Evolutionary conservation across 1,140 invertebrate genomes (phyloP), one percentile per base, ranked within the genome.

Genomic region (Lerema accius): DNA sequence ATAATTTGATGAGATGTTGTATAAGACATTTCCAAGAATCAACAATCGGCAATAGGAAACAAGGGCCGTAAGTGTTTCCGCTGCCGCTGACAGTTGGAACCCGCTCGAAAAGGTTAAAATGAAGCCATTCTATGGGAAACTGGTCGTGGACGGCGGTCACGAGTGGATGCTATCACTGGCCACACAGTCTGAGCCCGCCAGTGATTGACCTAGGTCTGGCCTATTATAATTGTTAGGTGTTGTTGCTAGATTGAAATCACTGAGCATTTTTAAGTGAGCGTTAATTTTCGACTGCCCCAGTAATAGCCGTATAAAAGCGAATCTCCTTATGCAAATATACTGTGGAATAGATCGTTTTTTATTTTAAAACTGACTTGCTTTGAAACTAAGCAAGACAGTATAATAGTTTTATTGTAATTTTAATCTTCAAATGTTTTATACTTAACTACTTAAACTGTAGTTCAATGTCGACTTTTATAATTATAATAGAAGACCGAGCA

Each of bases 61-160:
- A 26, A 26, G 11, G 10, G 1, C 48, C 32, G 26, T 50, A 37
- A 40, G 35, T 40, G 50, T 40, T 53, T 53, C 50, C 50, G 50
- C 46, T 49, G 46, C 26, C 49, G 32, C 51, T 56, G 51, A 43
- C 51, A 56, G 13, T 28, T 40, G 51, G 39, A 16, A 28, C 53
- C 39, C 53, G 43, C 59, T 62, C 51, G 19, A 48, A 50, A 62
- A 62, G 50, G 53, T 67, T 67, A 67, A 67, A 80, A 84, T 82
- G 73, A 84, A 82, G 81, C 73, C 71, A 80, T 84, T 71, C 76
- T 75, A 68, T 35, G 42, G 50, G 55, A 62, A 51, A 58, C 59
- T 39, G 53, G 72, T 80, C 79, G 79, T 82, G 79, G 74, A 71
- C 69, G 59, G 45, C 67, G 73, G 75, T 82, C 82, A 85, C 82